Evolutionary conservation across 2,888 invertebrate species (phyloP).

Genomic region (Aleiodes alternator): DNA sequence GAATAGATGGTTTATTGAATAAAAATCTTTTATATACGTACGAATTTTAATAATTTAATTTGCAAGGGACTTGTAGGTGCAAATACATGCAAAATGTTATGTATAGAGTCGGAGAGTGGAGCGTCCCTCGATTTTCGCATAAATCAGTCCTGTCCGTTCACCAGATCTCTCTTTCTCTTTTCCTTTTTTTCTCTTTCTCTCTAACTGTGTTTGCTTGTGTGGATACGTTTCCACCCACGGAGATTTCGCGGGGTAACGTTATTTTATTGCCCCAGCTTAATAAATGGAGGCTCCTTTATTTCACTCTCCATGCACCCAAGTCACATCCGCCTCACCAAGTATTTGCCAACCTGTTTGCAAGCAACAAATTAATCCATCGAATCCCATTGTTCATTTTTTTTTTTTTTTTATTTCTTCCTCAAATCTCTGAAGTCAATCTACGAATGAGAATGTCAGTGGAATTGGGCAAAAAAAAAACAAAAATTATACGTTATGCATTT

Average conservation of each 20-base stretch:
- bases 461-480: not conserved
- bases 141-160: conserved; percentile 68
- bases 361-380: conserved; percentile 74
- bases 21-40: conserved; percentile 10
- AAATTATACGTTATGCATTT: no score
- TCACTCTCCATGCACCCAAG: conserved; percentile 59
- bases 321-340: conserved; percentile 67
- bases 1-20: conserved; percentile 22
- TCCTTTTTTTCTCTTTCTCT: conserved; percentile 36
- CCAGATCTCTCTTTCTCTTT: conserved; percentile 5
- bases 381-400: conserved; percentile 57
- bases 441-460: not conserved
- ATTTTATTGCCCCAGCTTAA: conserved; percentile 73
- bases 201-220: conserved; percentile 7
- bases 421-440: not conserved
- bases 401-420: not conserved
- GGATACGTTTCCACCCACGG: conserved; percentile 65
- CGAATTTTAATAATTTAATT: conserved; percentile 34
- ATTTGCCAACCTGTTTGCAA: conserved; percentile 73
- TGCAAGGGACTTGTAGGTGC: conserved; percentile 37
- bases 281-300: conserved; percentile 73
- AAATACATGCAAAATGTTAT: conserved; percentile 48
- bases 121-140: conserved; percentile 71
- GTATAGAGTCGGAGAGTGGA: conserved; percentile 56
- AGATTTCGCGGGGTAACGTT: conserved; percentile 64